Conservation (phyloP, 92 coral and sea anemone genomes). For the Montipora capitata region DNA sequence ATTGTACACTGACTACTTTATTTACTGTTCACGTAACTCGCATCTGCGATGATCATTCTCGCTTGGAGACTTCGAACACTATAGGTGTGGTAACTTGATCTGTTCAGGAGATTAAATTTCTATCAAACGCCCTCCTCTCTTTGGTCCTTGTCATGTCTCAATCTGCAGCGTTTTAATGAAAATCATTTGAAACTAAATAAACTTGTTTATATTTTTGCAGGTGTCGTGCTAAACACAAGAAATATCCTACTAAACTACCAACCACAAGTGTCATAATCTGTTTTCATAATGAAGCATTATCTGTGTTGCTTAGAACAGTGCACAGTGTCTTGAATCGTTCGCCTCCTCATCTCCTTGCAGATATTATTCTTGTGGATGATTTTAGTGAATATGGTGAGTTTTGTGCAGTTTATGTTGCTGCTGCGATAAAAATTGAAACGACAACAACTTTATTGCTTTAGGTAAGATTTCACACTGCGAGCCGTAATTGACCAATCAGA, state of each 20-base stretch:
- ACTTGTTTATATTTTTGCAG: constrained; percentile 32
- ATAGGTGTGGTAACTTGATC: neutral
- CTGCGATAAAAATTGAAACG: too few species aligned
- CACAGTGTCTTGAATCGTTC: constrained; percentile 88
- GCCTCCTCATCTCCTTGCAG: constrained; percentile 87
- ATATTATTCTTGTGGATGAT: constrained; percentile 88
- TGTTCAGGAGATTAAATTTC: neutral
- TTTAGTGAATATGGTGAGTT: constrained; percentile 87
- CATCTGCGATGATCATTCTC: too few species aligned
- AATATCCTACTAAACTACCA: constrained; percentile 82
- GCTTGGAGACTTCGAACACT: too few species aligned
- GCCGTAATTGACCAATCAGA: neutral
- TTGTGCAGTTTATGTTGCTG: neutral
- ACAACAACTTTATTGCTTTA: too few species aligned
- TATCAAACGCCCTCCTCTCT: neutral
- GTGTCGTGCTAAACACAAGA: constrained; percentile 82
- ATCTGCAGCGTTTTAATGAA: neutral
- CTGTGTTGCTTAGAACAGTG: constrained; percentile 89
- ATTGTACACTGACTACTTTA: too few species aligned
- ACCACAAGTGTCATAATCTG: constrained; percentile 91
- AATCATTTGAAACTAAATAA: neutral
- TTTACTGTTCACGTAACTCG: too few species aligned
- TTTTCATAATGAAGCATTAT: constrained; percentile 91
- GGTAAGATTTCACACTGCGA: neutral
- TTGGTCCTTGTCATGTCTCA: neutral